Evolutionary conservation across 2,888 invertebrate species (phyloP).

Genomic region (Lingula anatina): DNA sequence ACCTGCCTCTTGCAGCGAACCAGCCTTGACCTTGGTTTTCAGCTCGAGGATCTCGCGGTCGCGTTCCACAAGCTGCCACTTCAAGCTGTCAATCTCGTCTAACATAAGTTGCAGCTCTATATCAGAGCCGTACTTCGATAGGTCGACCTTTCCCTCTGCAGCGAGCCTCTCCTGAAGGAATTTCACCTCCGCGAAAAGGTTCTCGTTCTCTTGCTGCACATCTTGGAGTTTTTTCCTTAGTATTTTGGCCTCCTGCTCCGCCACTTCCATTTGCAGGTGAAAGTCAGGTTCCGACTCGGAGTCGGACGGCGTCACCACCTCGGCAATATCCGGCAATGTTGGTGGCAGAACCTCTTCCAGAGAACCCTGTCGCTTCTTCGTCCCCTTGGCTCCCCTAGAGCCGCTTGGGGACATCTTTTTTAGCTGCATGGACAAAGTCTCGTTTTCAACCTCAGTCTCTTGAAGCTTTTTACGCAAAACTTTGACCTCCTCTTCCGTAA

Average conservation of each 20-base stretch:
- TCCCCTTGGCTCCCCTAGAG: constrained; percentile 2
- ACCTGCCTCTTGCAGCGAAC: not conserved
- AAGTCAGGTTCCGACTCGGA: constrained; percentile 66
- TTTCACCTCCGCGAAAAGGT: constrained; percentile 27
- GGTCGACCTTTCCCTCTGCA: constrained; percentile 19
- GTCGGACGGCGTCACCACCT: constrained; percentile 5
- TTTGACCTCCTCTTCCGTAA: constrained; percentile 85
- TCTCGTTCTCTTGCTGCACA: constrained; percentile 73
- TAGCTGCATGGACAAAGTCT: constrained; percentile 88
- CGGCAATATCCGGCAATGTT: constrained; percentile 60
- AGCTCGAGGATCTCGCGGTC: constrained; percentile 63
- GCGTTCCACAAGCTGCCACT: constrained; percentile 71
- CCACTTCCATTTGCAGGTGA: constrained; percentile 77
- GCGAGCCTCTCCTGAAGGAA: constrained; percentile 22
- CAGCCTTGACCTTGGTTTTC: not conserved
- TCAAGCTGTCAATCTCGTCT: constrained; percentile 68
- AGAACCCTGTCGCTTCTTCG: constrained; percentile 9
- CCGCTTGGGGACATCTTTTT: constrained; percentile 75
- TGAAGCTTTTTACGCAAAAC: constrained; percentile 78
- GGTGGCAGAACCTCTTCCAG: constrained; percentile 8
- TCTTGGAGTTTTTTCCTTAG: constrained; percentile 79
- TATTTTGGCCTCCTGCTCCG: constrained; percentile 83
- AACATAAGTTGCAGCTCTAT: constrained; percentile 60
- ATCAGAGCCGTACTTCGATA: constrained; percentile 46
- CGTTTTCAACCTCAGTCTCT: constrained; percentile 94